Evolutionary conservation across 1,140 invertebrate species (phyloP).

Genomic region (Macrostomum lignano): DNA sequence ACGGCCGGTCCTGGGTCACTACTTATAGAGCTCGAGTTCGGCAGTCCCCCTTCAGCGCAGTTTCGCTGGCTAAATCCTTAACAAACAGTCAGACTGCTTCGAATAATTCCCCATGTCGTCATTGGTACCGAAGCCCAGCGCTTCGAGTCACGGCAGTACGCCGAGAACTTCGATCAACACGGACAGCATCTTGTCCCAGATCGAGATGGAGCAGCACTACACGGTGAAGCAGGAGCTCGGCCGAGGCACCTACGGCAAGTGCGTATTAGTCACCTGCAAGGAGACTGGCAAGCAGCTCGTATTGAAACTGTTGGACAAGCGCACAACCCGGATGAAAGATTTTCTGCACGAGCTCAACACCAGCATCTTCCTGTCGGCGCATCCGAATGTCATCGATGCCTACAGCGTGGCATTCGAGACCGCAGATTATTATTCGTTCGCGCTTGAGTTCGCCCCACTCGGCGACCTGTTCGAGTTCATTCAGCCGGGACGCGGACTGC

Average conservation of each 20-base stretch:
- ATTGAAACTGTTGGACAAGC: conserved; percentile 25
- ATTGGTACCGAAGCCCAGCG: too few relatives aligned
- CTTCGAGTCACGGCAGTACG: conserved; percentile 9
- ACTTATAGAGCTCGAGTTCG: too few relatives aligned
- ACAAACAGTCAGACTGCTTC: too few relatives aligned
- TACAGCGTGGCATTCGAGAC: conserved; percentile 28
- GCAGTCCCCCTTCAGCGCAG: too few relatives aligned
- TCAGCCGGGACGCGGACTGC: too few relatives aligned
- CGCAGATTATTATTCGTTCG: conserved; percentile 17
- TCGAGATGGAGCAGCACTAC: conserved; percentile 18
- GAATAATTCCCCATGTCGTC: too few relatives aligned
- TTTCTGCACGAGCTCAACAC: conserved; percentile 72
- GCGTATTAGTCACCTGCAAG: conserved; percentile 16
- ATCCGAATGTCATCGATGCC: conserved; percentile 34
- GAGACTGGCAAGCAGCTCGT: conserved; percentile 21
- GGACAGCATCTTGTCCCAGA: conserved; percentile 15
- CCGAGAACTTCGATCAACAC: conserved; percentile 17
- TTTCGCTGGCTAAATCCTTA: too few relatives aligned
- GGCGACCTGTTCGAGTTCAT: too few relatives aligned
- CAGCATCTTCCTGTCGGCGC: conserved; percentile 53
- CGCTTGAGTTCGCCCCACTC: conserved; percentile 20
- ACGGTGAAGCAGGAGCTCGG: conserved; percentile 17
- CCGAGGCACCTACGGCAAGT: conserved; percentile 20
- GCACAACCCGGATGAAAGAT: conserved; percentile 34
- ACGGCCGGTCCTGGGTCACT: too few relatives aligned